Percentiles rank a stretch among this genome's conserved stretches.
Conservation (phyloP, 1,140 invertebrate genomes). For the Bombus confusus region DNA sequence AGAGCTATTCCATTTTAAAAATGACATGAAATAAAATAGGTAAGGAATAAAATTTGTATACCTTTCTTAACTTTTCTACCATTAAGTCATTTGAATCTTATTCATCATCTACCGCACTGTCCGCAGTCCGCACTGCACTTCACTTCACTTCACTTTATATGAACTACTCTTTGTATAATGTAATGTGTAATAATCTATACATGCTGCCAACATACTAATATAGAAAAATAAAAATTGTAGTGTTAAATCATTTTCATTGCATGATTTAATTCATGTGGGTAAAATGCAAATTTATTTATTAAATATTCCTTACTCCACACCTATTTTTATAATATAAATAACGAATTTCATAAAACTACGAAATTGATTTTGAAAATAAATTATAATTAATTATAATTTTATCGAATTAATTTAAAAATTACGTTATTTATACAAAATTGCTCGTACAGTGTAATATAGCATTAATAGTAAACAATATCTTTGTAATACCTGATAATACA, state of each 20-base stretch:
- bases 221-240: neutral
- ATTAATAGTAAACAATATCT: neutral
- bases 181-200: neutral
- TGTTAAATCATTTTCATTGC: neutral
- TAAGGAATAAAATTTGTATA: constrained; percentile 22
- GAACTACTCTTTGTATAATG: neutral
- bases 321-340: neutral
- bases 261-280: neutral
- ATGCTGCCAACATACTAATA: neutral
- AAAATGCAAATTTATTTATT: neutral
- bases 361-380: neutral
- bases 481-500: neutral
- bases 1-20: neutral
- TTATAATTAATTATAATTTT: neutral
- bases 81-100: constrained; percentile 37
- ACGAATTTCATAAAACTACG: neutral
- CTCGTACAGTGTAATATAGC: neutral
- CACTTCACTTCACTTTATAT: neutral
- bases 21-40: neutral
- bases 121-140: neutral
- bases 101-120: neutral
- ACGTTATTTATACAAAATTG: neutral
- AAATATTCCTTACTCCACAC: neutral
- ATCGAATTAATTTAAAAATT: neutral
- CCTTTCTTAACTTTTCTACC: neutral